Evolutionary conservation across 1,140 invertebrate genomes (phyloP), one percentile per base, ranked within the genome.

Genomic region (Zaprionus taronus): DNA sequence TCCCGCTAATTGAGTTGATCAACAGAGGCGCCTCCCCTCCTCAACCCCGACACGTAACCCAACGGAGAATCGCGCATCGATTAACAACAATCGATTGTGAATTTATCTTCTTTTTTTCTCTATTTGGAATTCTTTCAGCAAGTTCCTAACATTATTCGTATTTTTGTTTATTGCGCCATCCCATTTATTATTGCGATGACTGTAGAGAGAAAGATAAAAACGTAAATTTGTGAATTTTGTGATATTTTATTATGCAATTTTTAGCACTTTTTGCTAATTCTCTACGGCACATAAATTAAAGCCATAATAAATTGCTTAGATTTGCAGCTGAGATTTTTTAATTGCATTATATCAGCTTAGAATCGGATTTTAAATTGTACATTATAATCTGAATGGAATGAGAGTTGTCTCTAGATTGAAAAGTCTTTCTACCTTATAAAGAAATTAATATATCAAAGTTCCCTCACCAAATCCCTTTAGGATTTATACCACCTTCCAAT

Each of bases 1-100:
- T 64, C 51, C 67, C 70, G 85, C 82, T 90, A 90, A 90, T 80
- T 87, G 78, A 67, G 60, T 71, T 44, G 74, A 71, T 69, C 81
- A 87, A 87, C 81, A 87, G 58, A 67, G 82, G 79, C 79, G 79
- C 47, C 47, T 49, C 17, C 17, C 17, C 20, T 20, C 79, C 79
- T 53, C 31, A 41, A 17, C 28, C 14, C 31, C 31, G 9, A 9
- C 9, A 31, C 31, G 31, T 11, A 28, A 24, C 17, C 36, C 41
- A 63, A 14, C 11, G 24, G 26, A 51, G 26, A 44, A 24, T 17
- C 53, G 7, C 22, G 14, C 53, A 56, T 56, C 24, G 24, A 56
- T 56, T 56, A 28, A 56, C 24, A n/a, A 56, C 14, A 26, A 51
- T 22, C 47, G 47, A 20, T 49, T 49, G 11, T 49, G 9, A 49